Base-by-base conservation (phyloP, 2,888 invertebrate species). In the Drosophila picticornis region DNA sequence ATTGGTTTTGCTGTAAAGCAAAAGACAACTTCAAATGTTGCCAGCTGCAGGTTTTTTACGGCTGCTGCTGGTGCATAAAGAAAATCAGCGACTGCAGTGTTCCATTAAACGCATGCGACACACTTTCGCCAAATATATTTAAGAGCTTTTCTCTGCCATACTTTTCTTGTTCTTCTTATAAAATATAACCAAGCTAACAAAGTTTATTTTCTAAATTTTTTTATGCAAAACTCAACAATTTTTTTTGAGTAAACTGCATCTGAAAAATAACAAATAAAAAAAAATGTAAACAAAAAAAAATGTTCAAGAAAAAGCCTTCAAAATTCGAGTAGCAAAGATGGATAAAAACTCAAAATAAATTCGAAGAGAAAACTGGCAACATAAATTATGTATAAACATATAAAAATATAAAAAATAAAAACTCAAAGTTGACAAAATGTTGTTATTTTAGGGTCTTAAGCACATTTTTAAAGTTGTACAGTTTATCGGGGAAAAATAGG, bases 1-100 rank as follows among this genome's bases (percentile, higher is more conserved):
- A 80, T 80, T 80, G 79, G 77, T 80, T 73, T 62, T 70, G 60
- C 64, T 64, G 66, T 70, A 67, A 43, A 62, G 55, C 66, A 48
- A 48, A 43, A 58, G 67, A 57, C 81, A 65, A 60, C 76, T 50
- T 67, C 62, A 72, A 80, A 61, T 75, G 67, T 67, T 76, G 77
- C 77, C 72, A 78, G 72, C 38, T 75, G 53, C 71, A 60, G 53
- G 56, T 53, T 48, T 36, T 57, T 43, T 50, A 27, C 46, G 25
- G 46, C 46, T 46, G 4, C 48, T 27, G 19, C 38, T 55, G 75
- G n/a, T 27, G 38, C 58, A 68, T 62, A 56, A 74, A 56, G 61
- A 50, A 74, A 22, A 7, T 16, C 29, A 55, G 32, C 51, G 32
- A 55, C 13, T 25, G 22, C 27, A 10, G 38, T 34, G 43, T 77